Evolutionary conservation across 2,888 invertebrate species (phyloP), one percentile per base, ranked within the genome.

Genomic region (Trachelus tabidus): DNA sequence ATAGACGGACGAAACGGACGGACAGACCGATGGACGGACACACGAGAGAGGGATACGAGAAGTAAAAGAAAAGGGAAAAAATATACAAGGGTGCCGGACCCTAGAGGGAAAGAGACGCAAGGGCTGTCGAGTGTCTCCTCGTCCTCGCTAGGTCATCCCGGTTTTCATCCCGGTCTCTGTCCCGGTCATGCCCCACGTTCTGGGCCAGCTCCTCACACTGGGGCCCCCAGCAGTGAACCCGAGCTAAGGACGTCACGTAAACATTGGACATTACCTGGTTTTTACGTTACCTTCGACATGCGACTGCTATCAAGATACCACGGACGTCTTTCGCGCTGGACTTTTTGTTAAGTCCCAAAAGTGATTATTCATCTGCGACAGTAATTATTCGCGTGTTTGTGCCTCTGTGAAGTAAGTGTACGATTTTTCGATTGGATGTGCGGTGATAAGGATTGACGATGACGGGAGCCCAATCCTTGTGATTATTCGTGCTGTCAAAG

Each of bases 1-100:
- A 56, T 56, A 56, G 73, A 76, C 76, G 71, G 73, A 80, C 76
- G 76, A 68, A 75, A 76, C 78, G 79, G 77, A 77, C 9, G 23
- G 23, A 56, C 56, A 9, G 56, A 56, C 56, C 56, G 56, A 56
- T 56, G 9, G 23, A 56, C 56, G 56, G 56, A 23, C 56, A 9
- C 9, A 23, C 56, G 56, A 23, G 56, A 56, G 23, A 56, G 2
- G 56, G 23, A 56, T 23, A 23, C 56, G 56, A 56, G 56, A 23
- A 56, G 23, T 56, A 56, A 56, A 2, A 2, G 56, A 56, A 23
- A 56, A 56, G 56, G 9, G 23, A 2, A 23, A 0, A 56, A 23
- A 23, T 56, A 34, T 23, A 56, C 9, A 23, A 56, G 56, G 56
- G 56, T 56, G 56, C 15, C 4, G 40, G 40, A 15, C 40, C 56